These are phyloP conservation scores for Ailuropoda melanoleuca DNA, from an alignment of 2,113 vertebrate genomes.

Conservation along the genomic window DNA sequence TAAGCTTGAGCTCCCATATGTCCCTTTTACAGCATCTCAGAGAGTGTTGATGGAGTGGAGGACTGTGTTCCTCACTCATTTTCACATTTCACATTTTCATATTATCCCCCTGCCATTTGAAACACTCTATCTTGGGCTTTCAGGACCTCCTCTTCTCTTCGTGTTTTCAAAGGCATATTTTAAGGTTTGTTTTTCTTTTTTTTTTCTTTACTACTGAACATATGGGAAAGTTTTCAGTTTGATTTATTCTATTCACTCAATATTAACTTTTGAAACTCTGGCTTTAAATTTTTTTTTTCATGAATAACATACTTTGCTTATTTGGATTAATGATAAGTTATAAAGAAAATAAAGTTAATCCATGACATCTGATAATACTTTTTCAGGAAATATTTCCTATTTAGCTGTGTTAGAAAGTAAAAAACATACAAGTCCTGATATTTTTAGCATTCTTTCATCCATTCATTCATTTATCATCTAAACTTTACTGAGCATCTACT, in stretches of 20 bases:
- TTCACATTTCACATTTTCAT: conserved; percentile 68
- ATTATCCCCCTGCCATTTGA: conserved; percentile 65
- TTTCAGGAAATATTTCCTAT: neutral
- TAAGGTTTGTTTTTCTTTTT: neutral
- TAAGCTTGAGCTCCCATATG: conserved; percentile 68
- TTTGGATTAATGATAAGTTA: neutral
- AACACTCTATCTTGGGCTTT: conserved; percentile 49
- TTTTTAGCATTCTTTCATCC: neutral
- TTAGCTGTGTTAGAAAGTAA: neutral
- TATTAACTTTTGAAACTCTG: conserved; percentile 53
- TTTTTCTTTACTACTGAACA: conserved; percentile 48
- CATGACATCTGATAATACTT: neutral
- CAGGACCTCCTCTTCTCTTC: conserved; percentile 56
- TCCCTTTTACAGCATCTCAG: conserved; percentile 35
- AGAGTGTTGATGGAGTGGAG: conserved; percentile 69
- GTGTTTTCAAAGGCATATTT: conserved; percentile 59
- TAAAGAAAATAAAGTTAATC: neutral
- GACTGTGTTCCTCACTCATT: conserved; percentile 52
- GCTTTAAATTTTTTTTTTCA: neutral
- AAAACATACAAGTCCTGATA: neutral
- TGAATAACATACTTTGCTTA: neutral
- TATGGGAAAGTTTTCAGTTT: conserved; percentile 19
- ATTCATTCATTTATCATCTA: neutral
- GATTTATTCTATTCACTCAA: neutral
- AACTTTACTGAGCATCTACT: neutral